These are phyloP conservation scores for Nomada flava DNA, from an alignment of 2,888 invertebrate genomes.

Conservation along the genomic window DNA sequence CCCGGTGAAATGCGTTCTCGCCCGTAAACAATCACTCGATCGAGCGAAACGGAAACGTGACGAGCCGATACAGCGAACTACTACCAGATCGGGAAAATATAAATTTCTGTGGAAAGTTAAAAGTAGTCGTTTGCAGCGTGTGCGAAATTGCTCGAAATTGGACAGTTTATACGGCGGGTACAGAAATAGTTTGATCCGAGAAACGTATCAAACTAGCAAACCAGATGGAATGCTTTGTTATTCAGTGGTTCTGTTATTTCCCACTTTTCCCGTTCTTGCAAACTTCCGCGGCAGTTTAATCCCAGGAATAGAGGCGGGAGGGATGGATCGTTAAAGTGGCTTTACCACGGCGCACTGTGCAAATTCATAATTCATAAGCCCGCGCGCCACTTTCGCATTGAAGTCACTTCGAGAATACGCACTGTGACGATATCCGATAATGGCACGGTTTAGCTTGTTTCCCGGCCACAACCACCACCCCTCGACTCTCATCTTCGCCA, in stretches of 20 bases:
- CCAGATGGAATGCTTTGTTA: constrained; percentile 30
- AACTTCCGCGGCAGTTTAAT: constrained; percentile 45
- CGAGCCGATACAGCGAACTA: background rate
- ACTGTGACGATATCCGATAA: constrained; percentile 48
- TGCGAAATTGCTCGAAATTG: background rate
- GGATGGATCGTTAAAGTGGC: constrained; percentile 52
- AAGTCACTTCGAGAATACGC: constrained; percentile 43
- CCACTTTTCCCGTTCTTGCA: constrained; percentile 26
- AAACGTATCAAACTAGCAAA: constrained; percentile 25
- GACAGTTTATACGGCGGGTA: background rate
- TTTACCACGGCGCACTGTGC: constrained; percentile 32
- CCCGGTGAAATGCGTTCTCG: constrained; percentile 34
- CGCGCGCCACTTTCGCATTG: constrained; percentile 43
- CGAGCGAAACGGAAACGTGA: constrained; percentile 28
- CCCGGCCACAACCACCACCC: constrained; percentile 11
- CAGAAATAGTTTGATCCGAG: background rate
- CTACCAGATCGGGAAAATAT: background rate
- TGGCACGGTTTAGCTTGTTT: constrained; percentile 41
- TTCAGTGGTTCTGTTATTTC: constrained; percentile 33
- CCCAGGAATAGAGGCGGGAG: constrained; percentile 1
- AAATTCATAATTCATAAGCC: constrained; percentile 66
- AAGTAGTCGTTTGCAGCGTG: background rate
- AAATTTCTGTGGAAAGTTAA: background rate
- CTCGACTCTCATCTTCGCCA: background rate
- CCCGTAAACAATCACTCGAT: constrained; percentile 67